Conservation (phyloP, 2,797 vertebrate genomes). For the Tachyglossus aculeatus region DNA sequence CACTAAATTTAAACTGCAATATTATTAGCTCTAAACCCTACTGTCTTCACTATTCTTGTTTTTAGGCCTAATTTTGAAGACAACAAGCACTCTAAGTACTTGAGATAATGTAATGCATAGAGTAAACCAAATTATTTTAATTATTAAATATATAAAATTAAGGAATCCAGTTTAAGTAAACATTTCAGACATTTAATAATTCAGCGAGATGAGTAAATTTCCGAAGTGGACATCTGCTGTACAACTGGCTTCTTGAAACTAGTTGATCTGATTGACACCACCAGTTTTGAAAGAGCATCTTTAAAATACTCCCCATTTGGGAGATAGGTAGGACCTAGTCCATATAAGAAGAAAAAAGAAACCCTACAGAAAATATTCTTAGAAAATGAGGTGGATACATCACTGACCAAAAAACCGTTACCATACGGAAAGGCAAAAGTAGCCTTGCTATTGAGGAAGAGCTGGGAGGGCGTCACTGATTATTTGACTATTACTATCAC, state of each 20-base stretch:
- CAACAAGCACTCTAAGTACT: too few relatives aligned
- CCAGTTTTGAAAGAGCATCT: conserved; percentile 48
- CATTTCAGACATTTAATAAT: conserved; percentile 16
- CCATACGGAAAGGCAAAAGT: conserved; percentile 1
- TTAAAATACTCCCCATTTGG: conserved; percentile 11
- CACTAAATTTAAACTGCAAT: too few relatives aligned
- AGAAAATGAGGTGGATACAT: conserved; percentile 6
- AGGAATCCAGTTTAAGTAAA: too few relatives aligned
- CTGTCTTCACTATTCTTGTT: too few relatives aligned
- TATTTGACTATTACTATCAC: conserved; percentile 57
- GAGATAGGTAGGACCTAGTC: background rate
- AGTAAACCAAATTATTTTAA: too few relatives aligned
- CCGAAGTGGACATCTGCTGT: conserved; percentile 51
- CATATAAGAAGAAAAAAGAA: conserved; percentile 23
- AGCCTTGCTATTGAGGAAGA: conserved; percentile 4
- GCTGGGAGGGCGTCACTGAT: background rate
- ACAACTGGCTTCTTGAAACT: conserved; percentile 36
- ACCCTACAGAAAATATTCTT: conserved; percentile 23
- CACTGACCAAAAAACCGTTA: conserved; percentile 20
- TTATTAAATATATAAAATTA: too few relatives aligned
- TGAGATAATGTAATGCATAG: too few relatives aligned
- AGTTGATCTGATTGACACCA: conserved; percentile 60
- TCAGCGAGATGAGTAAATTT: background rate
- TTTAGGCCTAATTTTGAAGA: too few relatives aligned
- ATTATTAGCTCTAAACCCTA: too few relatives aligned